Percentiles rank a stretch among this genome's conserved stretches.
Evolutionary conservation across 2,888 invertebrate species (phyloP).

Genomic region (Agrilus cyanescens): DNA sequence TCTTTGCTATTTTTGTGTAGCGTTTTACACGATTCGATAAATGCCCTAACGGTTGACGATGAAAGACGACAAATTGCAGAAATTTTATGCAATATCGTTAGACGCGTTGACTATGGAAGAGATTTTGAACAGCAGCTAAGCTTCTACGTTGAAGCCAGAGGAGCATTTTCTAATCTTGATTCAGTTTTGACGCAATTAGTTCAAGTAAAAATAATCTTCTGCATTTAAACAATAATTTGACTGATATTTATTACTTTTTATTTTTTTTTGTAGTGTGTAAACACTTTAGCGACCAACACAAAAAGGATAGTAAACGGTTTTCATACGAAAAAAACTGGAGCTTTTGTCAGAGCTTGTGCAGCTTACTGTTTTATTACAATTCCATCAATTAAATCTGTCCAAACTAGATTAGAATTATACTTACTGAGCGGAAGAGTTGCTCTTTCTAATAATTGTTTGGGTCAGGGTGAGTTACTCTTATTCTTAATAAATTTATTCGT

Average conservation of each 20-base stretch:
- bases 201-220: slow-evolving; percentile 44
- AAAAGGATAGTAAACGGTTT: slow-evolving; percentile 57
- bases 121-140: slow-evolving; percentile 86
- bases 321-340: slow-evolving; percentile 68
- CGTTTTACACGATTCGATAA: slow-evolving; percentile 86
- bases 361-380: slow-evolving; percentile 94
- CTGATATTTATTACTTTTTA: slow-evolving; percentile 7
- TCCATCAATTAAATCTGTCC: slow-evolving; percentile 81
- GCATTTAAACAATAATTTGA: not conserved
- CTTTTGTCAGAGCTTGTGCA: slow-evolving; percentile 86
- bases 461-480: slow-evolving; percentile 55
- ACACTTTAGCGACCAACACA: slow-evolving; percentile 60
- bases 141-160: slow-evolving; percentile 88
- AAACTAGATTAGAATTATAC: slow-evolving; percentile 71
- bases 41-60: slow-evolving; percentile 84
- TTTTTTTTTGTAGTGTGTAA: slow-evolving; percentile 58
- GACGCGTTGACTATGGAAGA: slow-evolving; percentile 67
- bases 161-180: slow-evolving; percentile 84
- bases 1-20: slow-evolving; percentile 80
- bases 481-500: slow-evolving; percentile 8
- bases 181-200: slow-evolving; percentile 74
- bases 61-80: slow-evolving; percentile 78
- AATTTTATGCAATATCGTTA: slow-evolving; percentile 69
- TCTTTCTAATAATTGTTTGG: slow-evolving; percentile 76
- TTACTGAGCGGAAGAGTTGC: slow-evolving; percentile 81